Base-by-base conservation (phyloP, 2,113 vertebrate species). In the Neomonachus schauinslandi region DNA sequence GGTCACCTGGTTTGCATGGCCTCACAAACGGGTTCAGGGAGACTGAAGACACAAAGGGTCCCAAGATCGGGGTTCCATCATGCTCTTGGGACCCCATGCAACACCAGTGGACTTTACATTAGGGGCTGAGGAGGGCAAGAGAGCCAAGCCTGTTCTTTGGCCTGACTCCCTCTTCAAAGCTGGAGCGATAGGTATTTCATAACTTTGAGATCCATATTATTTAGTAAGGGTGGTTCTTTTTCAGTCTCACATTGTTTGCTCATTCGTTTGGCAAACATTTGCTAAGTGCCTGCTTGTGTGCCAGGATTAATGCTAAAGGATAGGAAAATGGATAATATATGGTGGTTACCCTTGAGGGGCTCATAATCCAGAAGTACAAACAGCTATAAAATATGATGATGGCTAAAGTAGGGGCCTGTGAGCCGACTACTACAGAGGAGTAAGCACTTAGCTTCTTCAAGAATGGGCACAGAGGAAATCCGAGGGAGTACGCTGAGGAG, bases 261-360 rank as follows among this genome's bases (percentile, higher is more conserved):
- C 77, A 93, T 61, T 95, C 42, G 63, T 57, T 80, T 82, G 77
- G 39, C 61, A 96, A 96, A 95, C 67, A 91, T 91, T 97, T 95
- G 71, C 46, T 87, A 51, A 92, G 65, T 55, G 63, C 59, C 46
- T 89, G 57, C 59, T 81, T 59, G 31, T 55, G 49, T 79, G 26
- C 46, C 51, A 89, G 67, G 72, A 51, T 26, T 59, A 94, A 12
- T n/a, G 57, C 74, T 42, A 18, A 39, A 81, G n/a, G 71, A 46
- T 12, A 13, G 33, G n/a, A 61, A 72, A 65, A 12, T 69, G 42
- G 53, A 14, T 4, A 55, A 69, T 69, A 28, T 77, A 15, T 76
- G 28, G 53, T 61, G n/a, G 4, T 71, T 87, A 59, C 61, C 39
- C 7, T 80, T 72, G 83, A 81, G 42, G 33, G 26, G 21, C 36